Base-by-base conservation (phyloP, 2,113 vertebrate species). In the Passer montanus region DNA sequence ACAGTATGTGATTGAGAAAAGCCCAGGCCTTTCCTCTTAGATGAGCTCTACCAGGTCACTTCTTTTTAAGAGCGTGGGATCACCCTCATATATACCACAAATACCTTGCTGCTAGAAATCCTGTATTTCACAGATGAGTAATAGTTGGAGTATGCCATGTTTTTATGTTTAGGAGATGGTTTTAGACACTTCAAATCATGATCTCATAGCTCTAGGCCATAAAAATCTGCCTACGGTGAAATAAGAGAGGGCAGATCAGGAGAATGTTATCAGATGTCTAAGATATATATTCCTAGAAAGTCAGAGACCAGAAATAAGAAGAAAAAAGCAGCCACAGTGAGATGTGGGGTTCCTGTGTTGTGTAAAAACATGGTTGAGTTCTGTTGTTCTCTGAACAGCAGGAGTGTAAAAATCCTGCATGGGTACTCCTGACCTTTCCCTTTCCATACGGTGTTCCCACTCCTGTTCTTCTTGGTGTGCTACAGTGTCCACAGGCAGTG, bases 361-460 rank as follows among this genome's bases (percentile, higher is more conserved):
- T 47, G 18, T 67, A 70, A 72, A 68, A 87, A 50, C 33, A 7
- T 28, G 9, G 19, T n/a, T 21, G 46, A 55, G 23, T 82, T 87
- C 56, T 84, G 6, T 72, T 82, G 30, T 5, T 89, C 60, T 52
- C 70, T 58, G 33, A 87, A 53, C 33, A 77, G 31, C 35, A 78
- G 39, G 35, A 82, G 18, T 24, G 21, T 72, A 60, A 78, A 66
- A 63, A 39, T 75, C 60, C 23, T 55, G 26, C 26, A 2, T 59
- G 30, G 24, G 47, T 46, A 24, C 27, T 60, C 31, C 35, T 24
- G 60, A 33, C 35, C 52, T 81, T 81, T 67, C 13, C 66, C 28
- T 46, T 84, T 56, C 75, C 41, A 16, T 43, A 6, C 0, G 0
- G 11, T n/a, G 6, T 60, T 84, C 39, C 0, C 0, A 8, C 7